Percentiles rank a stretch among this genome's conserved stretches.
phyloP scores from a whole-genome alignment of 2,888 invertebrate species.

The Geophilus truncorum region DNA sequence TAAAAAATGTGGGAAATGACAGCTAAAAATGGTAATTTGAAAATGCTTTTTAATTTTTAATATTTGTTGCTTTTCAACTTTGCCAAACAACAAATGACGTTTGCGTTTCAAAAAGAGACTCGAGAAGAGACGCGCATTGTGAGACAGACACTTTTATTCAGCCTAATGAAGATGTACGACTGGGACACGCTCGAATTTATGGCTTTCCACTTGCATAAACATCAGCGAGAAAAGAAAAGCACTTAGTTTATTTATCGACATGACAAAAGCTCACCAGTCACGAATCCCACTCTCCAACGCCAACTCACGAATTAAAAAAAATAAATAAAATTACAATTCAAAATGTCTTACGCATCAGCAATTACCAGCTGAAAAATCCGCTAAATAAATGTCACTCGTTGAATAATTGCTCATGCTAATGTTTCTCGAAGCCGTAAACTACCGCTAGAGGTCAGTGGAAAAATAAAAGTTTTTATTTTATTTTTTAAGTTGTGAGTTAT shows the following conservation, averaged over 20 bases:
- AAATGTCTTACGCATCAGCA: neutral
- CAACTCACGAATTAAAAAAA: neutral
- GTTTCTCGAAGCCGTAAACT: neutral
- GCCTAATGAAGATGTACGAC: constrained; percentile 11
- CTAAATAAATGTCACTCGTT: neutral
- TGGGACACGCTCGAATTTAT: neutral
- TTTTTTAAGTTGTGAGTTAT: too few relatives aligned
- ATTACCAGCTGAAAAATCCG: neutral
- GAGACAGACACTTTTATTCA: neutral
- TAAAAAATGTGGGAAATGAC: too few relatives aligned
- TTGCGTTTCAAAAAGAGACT: too few relatives aligned
- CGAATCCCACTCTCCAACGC: neutral
- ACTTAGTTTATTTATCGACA: constrained; percentile 18
- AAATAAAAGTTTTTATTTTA: too few relatives aligned
- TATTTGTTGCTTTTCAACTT: too few relatives aligned
- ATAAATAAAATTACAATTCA: neutral
- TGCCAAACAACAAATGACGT: neutral
- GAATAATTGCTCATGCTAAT: neutral
- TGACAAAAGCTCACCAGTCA: constrained; percentile 6
- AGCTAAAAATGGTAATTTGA: too few relatives aligned
- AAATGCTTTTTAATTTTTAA: too few relatives aligned
- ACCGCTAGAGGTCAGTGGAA: too few relatives aligned
- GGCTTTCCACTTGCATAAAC: constrained; percentile 15
- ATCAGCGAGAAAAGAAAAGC: constrained; percentile 1
- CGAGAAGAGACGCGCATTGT: neutral